phyloP scores from a whole-genome alignment of 2,888 invertebrate genomes.

The Pycnomerus fuliginosus region DNA sequence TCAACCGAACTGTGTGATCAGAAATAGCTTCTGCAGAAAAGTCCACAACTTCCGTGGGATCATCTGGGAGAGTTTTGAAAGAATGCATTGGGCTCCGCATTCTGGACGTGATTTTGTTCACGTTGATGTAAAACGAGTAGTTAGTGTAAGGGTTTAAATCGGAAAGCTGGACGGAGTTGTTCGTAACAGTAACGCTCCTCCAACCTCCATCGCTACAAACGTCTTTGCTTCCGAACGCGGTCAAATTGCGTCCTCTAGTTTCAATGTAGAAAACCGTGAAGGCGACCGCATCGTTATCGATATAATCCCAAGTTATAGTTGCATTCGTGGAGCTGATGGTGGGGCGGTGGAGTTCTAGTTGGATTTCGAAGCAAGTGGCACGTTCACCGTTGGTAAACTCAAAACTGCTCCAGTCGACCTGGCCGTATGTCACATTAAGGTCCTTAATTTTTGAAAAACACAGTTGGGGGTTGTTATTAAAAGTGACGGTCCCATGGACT shows the following conservation, averaged over 20 bases:
- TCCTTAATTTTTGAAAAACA: conserved; percentile 68
- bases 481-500: conserved; percentile 69
- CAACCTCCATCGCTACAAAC: conserved; percentile 41
- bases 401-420: too few relatives aligned
- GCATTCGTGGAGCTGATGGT: conserved; percentile 45
- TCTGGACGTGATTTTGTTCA: too few relatives aligned
- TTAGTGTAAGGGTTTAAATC: conserved; percentile 64
- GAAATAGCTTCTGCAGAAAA: conserved; percentile 44
- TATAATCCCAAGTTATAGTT: conserved; percentile 48
- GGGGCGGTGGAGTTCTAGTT: conserved; percentile 25
- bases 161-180: conserved; percentile 33
- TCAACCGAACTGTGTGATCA: conserved; percentile 50
- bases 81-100: conserved; percentile 60
- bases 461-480: conserved; percentile 78
- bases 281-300: conserved; percentile 45
- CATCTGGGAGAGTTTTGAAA: conserved; percentile 64
- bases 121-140: conserved; percentile 72
- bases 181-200: conserved; percentile 37
- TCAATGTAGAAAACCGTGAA: conserved; percentile 66
- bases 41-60: conserved; percentile 53
- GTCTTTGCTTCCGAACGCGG: conserved; percentile 51
- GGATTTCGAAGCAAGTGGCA: conserved; percentile 49
- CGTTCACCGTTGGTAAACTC: too few relatives aligned
- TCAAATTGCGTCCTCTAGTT: conserved; percentile 50
- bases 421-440: too few relatives aligned